Evolutionary conservation across 2,113 vertebrate species (phyloP).

Genomic region (Bubalus kerabau): DNA sequence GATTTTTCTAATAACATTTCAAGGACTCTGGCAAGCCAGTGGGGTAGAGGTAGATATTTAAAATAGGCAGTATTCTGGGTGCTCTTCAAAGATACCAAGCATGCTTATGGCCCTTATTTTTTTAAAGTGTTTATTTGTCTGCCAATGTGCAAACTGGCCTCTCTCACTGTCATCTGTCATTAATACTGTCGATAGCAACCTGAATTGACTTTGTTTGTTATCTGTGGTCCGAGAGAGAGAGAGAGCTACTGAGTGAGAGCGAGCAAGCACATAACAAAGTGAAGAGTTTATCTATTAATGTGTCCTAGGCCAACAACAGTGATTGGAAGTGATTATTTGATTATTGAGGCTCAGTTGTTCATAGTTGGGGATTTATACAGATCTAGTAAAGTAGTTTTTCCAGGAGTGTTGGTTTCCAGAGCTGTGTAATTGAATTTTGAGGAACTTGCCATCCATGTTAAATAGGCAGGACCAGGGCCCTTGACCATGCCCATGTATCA

Average conservation of each 20-base stretch:
- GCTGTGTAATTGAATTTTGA: background rate
- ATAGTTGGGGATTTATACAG: background rate
- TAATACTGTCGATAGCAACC: background rate
- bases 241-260: background rate
- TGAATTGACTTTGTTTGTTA: background rate
- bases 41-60: background rate
- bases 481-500: background rate
- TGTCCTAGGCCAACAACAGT: background rate
- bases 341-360: background rate
- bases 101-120: background rate
- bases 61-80: background rate
- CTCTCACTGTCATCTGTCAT: background rate
- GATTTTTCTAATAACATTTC: background rate
- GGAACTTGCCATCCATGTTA: background rate
- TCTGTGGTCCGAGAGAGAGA: background rate
- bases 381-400: background rate
- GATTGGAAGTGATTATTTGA: background rate
- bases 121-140: background rate
- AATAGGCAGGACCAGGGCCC: background rate
- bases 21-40: background rate
- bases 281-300: background rate
- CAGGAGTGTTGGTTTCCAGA: background rate
- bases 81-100: background rate
- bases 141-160: background rate
- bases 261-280: background rate